phyloP scores from a whole-genome alignment of 2,113 vertebrate genomes.

The Boulengeromyrus knoepffleri region DNA sequence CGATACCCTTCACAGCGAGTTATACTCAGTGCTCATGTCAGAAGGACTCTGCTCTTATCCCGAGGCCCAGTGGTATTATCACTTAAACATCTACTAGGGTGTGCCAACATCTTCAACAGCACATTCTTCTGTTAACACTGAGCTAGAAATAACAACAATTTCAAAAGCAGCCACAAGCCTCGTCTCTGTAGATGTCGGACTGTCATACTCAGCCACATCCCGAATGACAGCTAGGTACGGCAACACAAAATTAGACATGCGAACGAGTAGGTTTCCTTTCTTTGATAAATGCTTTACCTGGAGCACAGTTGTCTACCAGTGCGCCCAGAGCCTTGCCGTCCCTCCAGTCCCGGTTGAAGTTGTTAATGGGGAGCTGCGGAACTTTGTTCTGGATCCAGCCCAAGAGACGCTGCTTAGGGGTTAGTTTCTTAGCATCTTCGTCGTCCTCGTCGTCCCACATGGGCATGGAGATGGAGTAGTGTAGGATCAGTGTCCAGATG shows the following conservation, averaged over 20 bases:
- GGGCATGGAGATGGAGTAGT: slow-evolving; percentile 97
- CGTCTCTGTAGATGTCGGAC: background rate
- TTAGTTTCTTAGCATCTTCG: slow-evolving; percentile 78
- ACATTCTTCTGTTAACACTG: background rate
- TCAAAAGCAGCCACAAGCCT: background rate
- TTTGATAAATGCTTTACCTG: slow-evolving; percentile 59
- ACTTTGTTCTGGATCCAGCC: slow-evolving; percentile 96
- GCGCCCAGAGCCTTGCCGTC: slow-evolving; percentile 86
- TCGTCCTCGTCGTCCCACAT: slow-evolving; percentile 97
- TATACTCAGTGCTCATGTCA: background rate
- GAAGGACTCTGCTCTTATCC: background rate
- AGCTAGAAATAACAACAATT: background rate
- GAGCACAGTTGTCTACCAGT: slow-evolving; percentile 87
- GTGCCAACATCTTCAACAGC: background rate
- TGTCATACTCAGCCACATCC: background rate
- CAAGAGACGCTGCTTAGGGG: slow-evolving; percentile 86
- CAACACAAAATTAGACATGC: background rate
- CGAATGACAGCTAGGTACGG: slow-evolving; percentile 30
- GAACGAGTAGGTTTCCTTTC: background rate
- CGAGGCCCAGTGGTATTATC: background rate
- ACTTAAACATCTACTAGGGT: background rate
- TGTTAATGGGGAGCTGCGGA: slow-evolving; percentile 88
- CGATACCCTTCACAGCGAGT: background rate
- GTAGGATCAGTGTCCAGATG: slow-evolving; percentile 92
- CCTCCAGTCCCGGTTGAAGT: slow-evolving; percentile 87